Percentiles rank a stretch among this genome's conserved stretches.
These are phyloP conservation scores for Motacilla alba DNA, from an alignment of 2,113 vertebrate species.

Conservation along the genomic window DNA sequence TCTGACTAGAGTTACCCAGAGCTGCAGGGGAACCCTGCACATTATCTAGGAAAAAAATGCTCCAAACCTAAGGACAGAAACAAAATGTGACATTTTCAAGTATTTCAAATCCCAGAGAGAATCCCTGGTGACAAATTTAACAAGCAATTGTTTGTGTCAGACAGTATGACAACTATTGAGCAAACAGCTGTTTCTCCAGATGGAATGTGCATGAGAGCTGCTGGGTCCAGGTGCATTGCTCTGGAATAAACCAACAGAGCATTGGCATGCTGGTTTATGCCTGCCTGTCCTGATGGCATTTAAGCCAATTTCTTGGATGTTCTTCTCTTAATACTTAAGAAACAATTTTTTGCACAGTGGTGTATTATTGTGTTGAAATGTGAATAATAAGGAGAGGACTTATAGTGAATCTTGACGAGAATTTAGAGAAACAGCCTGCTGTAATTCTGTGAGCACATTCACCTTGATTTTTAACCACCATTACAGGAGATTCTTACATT, in stretches of 20 bases:
- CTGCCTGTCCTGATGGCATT: not conserved
- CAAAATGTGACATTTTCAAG: not conserved
- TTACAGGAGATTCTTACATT: not conserved
- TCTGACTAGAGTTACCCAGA: not conserved
- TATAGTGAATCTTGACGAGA: not conserved
- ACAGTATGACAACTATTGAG: not conserved
- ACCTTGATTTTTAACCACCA: not conserved
- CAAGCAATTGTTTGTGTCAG: constrained; percentile 23
- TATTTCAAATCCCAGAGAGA: not conserved
- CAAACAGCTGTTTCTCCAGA: constrained; percentile 21
- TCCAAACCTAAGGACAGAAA: not conserved
- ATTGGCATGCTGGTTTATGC: not conserved
- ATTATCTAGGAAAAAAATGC: not conserved
- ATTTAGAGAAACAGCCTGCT: not conserved
- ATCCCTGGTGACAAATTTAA: not conserved
- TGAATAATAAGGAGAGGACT: not conserved
- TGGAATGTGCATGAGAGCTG: not conserved
- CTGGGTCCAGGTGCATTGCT: not conserved
- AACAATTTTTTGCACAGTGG: not conserved
- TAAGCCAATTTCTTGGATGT: not conserved
- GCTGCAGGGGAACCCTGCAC: not conserved
- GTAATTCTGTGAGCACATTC: not conserved
- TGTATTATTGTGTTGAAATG: not conserved
- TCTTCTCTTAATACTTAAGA: not conserved
- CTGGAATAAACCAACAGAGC: not conserved